phyloP scores from a whole-genome alignment of 2,113 vertebrate genomes.

The Upupa epops region DNA sequence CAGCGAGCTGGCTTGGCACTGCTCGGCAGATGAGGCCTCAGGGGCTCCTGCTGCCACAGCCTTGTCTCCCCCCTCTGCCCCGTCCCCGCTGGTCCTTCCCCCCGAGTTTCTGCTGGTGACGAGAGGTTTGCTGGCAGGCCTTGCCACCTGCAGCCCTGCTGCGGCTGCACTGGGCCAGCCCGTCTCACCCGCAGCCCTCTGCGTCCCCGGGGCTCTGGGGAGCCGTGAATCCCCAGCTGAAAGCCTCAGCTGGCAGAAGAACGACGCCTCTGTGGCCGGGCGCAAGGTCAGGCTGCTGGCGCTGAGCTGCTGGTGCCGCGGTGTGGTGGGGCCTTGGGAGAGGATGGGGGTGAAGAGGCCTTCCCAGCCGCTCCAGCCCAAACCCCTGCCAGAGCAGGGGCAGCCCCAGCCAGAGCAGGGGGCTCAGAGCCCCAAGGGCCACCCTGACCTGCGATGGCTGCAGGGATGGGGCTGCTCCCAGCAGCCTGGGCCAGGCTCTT shows the following conservation, averaged over 20 bases:
- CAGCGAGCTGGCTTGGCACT: conserved; percentile 58
- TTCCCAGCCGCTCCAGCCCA: too few relatives aligned
- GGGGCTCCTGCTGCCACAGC: conserved; percentile 37
- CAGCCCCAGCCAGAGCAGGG: too few relatives aligned
- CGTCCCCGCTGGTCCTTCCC: neutral
- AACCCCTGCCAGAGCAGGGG: too few relatives aligned
- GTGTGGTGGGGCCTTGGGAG: neutral
- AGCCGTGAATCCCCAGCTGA: neutral
- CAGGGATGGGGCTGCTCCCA: too few relatives aligned
- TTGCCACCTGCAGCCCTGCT: neutral
- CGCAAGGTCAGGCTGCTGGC: neutral
- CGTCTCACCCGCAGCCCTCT: neutral
- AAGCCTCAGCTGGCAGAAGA: neutral
- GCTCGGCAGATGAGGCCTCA: conserved; percentile 56
- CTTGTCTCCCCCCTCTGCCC: neutral
- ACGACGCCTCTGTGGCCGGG: neutral
- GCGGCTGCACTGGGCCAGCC: neutral
- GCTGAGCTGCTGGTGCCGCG: neutral
- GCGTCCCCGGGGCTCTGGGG: too few relatives aligned
- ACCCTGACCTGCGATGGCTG: too few relatives aligned
- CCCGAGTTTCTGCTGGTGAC: neutral
- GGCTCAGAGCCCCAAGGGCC: too few relatives aligned
- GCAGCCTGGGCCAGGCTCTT: too few relatives aligned
- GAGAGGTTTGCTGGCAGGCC: neutral
- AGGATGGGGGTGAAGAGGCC: too few relatives aligned